A percentile compares a stretch with the other conserved stretches of the same genome.
Evolutionary conservation across 2,888 invertebrate species (phyloP).

Genomic region (Marasmarcha lunaedactyla): DNA sequence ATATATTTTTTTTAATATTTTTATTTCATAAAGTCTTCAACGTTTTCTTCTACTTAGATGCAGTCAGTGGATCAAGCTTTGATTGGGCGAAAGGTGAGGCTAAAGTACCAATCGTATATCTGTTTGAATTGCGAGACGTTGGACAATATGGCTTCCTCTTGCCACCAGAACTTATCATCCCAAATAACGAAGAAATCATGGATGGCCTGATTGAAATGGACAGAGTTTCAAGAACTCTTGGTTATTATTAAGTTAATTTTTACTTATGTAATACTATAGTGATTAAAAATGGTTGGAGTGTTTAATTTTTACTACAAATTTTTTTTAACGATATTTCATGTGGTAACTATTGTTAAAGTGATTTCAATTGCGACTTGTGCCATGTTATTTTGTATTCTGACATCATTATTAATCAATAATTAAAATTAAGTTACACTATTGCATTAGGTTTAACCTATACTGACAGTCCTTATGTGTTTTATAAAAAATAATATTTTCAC

Average conservation of each 20-base stretch:
- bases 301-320: constrained; percentile 9
- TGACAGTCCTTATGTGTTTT: no score
- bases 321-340: background rate
- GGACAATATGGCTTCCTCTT: constrained; percentile 62
- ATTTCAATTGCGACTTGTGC: background rate
- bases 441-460: no score
- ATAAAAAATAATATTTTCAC: no score
- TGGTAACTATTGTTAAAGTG: background rate
- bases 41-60: constrained; percentile 26
- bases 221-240: constrained; percentile 10
- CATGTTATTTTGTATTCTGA: background rate
- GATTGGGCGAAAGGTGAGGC: constrained; percentile 65
- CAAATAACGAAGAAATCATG: constrained; percentile 36
- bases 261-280: no score
- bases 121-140: constrained; percentile 62
- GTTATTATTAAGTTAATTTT: no score
- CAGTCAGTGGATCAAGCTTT: constrained; percentile 41
- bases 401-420: no score
- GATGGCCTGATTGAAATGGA: constrained; percentile 29
- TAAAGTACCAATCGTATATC: constrained; percentile 55
- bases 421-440: no score
- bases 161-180: constrained; percentile 46
- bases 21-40: no score
- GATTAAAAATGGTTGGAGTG: constrained; percentile 18
- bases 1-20: no score